These are phyloP conservation scores for Spodoptera exigua DNA, from an alignment of 2,888 invertebrate genomes.

Conservation along the genomic window DNA sequence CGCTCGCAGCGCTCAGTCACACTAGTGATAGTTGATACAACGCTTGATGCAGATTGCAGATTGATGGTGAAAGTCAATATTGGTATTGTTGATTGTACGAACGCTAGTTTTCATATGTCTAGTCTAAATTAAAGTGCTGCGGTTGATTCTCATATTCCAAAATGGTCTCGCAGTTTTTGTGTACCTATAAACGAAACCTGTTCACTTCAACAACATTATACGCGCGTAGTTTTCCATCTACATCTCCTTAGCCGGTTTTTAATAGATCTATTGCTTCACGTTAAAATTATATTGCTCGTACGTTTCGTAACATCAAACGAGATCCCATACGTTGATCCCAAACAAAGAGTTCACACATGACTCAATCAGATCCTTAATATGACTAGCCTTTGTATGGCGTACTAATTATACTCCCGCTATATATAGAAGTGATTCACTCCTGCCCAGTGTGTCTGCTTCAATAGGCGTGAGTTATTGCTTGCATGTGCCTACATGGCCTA, in stretches of 20 bases:
- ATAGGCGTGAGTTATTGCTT: conserved; percentile 70
- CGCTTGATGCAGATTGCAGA: no score
- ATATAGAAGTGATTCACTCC: conserved; percentile 81
- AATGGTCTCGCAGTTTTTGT: conserved; percentile 1
- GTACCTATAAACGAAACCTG: conserved; percentile 18
- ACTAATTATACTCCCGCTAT: conserved; percentile 79
- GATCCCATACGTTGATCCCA: conserved; percentile 37
- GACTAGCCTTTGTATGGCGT: conserved; percentile 76
- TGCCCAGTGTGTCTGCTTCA: conserved; percentile 70
- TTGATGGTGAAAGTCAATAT: conserved; percentile 6
- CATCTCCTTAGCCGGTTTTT: background rate
- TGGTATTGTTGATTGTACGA: background rate
- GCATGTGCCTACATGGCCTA: conserved; percentile 65
- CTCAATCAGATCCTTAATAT: conserved; percentile 63
- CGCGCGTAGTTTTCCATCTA: background rate
- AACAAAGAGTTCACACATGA: conserved; percentile 76
- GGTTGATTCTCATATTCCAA: conserved; percentile 17
- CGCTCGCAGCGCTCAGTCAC: background rate
- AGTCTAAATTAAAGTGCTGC: conserved; percentile 2
- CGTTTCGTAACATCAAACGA: conserved; percentile 21
- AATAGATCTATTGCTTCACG: conserved; percentile 22
- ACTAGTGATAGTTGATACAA: conserved; percentile 15
- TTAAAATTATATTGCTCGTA: background rate
- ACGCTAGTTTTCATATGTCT: conserved; percentile 2
- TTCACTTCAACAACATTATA: conserved; percentile 2